Evolutionary conservation across 2,888 invertebrate species (phyloP), one percentile per base, ranked within the genome.

Genomic region (Choreutis nemorana): DNA sequence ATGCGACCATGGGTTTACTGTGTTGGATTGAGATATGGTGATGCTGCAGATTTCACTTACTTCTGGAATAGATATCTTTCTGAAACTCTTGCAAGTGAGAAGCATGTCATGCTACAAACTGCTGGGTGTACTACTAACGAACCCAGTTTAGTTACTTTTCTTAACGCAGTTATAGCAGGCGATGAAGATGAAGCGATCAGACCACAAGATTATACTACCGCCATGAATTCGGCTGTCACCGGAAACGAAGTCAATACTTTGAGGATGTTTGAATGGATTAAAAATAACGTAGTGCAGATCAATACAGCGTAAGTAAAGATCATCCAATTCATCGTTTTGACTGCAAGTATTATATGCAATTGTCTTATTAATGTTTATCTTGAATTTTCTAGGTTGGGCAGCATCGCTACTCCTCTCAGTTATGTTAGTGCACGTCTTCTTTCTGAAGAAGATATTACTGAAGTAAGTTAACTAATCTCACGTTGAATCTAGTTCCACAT

Each of bases 1-100:
- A 60, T 90, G 47, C 85, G 89, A 28, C 67, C 82, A 3, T 81
- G 85, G 31, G 87, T 92, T 4, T 93, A 91, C 63, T 93, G 93
- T 53, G 81, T 80, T 8, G 90, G 85, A 8, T 70, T 94, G 2
- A 81, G 84, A 13, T 55, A 83, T 29, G 90, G 89, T 0, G 68
- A 60, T 1, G 61, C 70, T 12, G 55, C 55, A 0, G 86, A 90
- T 36, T 94, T 89, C 82, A 51, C 85, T 4, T 83, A 73, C 43
- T 75, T 89, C 39, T 89, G 88, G 84, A 42, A 70, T 3, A 81
- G 81, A 32, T 90, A 85, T 50, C 50, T 75, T 18, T 48, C 44
- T 0, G 81, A 83, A 28, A 81, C 84, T 14, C 70, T 87, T 3
- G 85, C 87, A 2, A 81, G 84, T 2, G 91, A 92, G 54, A 81